Evolutionary conservation across 2,888 invertebrate genomes (phyloP), one percentile per base, ranked within the genome.

Genomic region (Polydrusus pterygomalis): DNA sequence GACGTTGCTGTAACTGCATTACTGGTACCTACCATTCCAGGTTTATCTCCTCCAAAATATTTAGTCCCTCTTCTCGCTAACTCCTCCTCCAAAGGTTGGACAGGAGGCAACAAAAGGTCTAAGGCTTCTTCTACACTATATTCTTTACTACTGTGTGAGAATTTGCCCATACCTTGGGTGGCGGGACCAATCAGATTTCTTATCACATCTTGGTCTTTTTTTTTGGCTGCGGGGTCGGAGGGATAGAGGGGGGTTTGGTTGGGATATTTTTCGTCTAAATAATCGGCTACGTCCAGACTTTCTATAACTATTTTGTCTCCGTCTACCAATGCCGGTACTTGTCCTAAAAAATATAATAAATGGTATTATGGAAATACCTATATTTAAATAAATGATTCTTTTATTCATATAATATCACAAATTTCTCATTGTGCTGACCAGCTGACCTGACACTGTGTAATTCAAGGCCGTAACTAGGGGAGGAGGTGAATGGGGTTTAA

Each of bases 191-290:
- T 79, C 9, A 84, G 80, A 74, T 83, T 83, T 60, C 81, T 47
- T 38, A 86, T 84, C 6, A 86, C 63, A 17, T 81, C 83, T 69
- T 83, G 81, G 34, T 86, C 85, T 15, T 78, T 77, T 69, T 80
- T 67, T 60, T 85, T 83, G 34, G 74, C 81, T 25, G 83, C 83
- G 0, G 89, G 87, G 75, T 89, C 88, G 5, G 85, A 80, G 0
- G 90, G 87, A 70, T 88, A 88, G 0, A 91, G 83, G 30, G 87
- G 86, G 51, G 88, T 87, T 15, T 88, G 84, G 13, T 20, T 51
- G 0, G 90, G 89, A 81, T 89, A 91, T 49, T 88, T 87, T 74
- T 91, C 88, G 78, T 91, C 89, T 51, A 91, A 83, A 81, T 88
- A 91, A 74, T 91, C 89, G 25, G 88, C 86, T 77, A 91, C 89